Base-by-base conservation (phyloP, 2,113 vertebrate species). In the Thunnus maccoyii region DNA sequence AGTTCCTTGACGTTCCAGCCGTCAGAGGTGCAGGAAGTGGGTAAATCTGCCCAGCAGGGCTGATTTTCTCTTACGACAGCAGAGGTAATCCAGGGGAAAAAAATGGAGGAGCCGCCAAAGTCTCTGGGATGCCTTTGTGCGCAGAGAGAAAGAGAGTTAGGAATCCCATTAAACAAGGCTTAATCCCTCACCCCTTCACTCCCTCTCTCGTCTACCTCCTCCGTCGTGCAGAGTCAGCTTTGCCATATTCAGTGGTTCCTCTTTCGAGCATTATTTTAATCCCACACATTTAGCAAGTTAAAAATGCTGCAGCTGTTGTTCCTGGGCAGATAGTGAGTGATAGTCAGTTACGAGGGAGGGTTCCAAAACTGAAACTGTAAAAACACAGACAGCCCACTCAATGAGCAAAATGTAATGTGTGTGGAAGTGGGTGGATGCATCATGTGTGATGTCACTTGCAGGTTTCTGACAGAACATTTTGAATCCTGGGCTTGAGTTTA, bases 101-200 rank as follows among this genome's bases (percentile, higher is more conserved):
- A 69, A 65, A 54, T 10, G 56, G 41, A 61, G 4, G 54, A 72
- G 72, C 72, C 15, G 72, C 84, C 84, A 80, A 79, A 78, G 60
- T 86, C 79, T 82, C 70, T 64, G 20, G 20, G 64, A 83, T 47
- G 84, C 52, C 74, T 91, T 89, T 93, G 88, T 89, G 64, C 74
- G 78, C 13, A 0, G 36, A 85, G 78, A 89, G 76, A 85, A 85
- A 87, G 62, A 78, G 81, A 84, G 65, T 79, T 83, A 86, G 77
- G 83, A 89, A 91, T 89, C 90, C 92, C 72, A 86, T 90, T 87
- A 90, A 87, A 87, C 85, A 86, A 78, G 78, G 72, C 80, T 83
- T 88, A 88, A 89, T 89, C 83, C 86, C 47, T 86, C 68, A 81
- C 55, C 86, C 76, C 76, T 58, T 73, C 65, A 36, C 83, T 62